phyloP scores from a whole-genome alignment of 2,888 invertebrate species.

The Pegoplata infirma region DNA sequence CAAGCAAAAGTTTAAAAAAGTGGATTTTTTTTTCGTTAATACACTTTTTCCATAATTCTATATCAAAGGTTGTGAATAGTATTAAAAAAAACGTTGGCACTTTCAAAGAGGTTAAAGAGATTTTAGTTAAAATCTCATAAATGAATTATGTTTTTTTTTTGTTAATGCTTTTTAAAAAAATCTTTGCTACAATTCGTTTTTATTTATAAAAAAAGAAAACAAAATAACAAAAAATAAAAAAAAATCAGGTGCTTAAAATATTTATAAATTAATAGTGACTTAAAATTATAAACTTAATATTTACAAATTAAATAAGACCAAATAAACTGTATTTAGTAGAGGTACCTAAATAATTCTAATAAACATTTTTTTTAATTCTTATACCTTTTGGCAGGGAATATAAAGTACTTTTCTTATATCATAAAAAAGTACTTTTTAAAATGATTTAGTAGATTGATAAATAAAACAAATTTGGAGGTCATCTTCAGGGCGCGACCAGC shows the following conservation, averaged over 20 bases:
- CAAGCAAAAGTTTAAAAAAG: slow-evolving; percentile 48
- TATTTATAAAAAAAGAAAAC: slow-evolving; percentile 28
- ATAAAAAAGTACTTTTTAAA: no score
- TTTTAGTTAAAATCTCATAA: slow-evolving; percentile 31
- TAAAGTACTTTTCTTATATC: no score
- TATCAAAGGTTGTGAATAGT: slow-evolving; percentile 20
- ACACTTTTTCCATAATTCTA: slow-evolving; percentile 37
- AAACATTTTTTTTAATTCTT: no score
- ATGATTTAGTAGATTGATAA: no score
- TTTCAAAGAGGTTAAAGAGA: slow-evolving; percentile 49
- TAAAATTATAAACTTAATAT: slow-evolving; percentile 40
- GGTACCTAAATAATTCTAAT: no score
- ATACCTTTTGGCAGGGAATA: no score
- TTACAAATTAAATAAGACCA: no score
- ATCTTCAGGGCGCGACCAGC: no score
- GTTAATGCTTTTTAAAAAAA: slow-evolving; percentile 49
- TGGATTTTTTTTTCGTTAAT: slow-evolving; percentile 12
- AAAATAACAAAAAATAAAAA: slow-evolving; percentile 11
- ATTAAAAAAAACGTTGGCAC: slow-evolving; percentile 47
- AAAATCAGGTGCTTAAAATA: slow-evolving; percentile 49
- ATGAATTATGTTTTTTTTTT: slow-evolving; percentile 31
- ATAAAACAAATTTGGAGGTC: no score
- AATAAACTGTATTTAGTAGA: no score
- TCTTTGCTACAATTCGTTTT: slow-evolving; percentile 55
- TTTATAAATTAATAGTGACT: background rate